These are phyloP conservation scores for Acleris laterana DNA, from an alignment of 2,888 invertebrate genomes.

Conservation along the genomic window DNA sequence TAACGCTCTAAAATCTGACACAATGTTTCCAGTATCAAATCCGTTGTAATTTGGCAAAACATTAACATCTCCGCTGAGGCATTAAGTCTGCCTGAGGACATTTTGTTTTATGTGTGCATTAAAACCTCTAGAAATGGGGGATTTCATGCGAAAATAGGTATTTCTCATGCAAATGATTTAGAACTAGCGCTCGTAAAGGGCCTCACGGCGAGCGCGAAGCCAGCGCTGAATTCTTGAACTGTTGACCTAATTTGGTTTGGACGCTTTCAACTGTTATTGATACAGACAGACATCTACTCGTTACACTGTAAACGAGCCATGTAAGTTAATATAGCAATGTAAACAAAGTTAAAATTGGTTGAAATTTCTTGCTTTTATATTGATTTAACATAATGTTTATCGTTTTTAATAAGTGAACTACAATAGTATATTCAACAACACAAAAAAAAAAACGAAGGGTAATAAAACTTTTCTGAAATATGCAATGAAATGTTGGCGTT, in stretches of 20 bases:
- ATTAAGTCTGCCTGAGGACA: constrained; percentile 9
- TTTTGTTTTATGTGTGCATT: constrained; percentile 36
- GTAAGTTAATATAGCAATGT: no score
- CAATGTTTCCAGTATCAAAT: constrained; percentile 1
- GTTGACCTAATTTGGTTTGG: neutral
- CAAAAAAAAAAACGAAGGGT: no score
- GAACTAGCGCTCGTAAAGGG: constrained; percentile 9
- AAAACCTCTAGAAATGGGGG: constrained; percentile 26
- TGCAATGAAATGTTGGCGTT: no score
- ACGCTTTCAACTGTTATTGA: neutral
- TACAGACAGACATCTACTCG: no score
- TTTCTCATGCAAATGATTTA: constrained; percentile 37
- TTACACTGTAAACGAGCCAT: no score
- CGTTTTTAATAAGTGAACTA: no score
- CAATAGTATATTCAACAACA: no score
- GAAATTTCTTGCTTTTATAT: no score
- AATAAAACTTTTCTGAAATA: no score
- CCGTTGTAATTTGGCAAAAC: constrained; percentile 12
- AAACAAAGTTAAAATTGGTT: no score
- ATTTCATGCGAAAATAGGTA: constrained; percentile 29
- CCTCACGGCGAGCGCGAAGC: neutral
- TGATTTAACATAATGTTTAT: no score
- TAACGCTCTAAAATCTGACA: neutral
- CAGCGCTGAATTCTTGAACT: neutral
- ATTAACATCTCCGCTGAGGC: constrained; percentile 9